Base-by-base conservation (phyloP, 1,140 invertebrate species). In the Caerostris darwini region DNA sequence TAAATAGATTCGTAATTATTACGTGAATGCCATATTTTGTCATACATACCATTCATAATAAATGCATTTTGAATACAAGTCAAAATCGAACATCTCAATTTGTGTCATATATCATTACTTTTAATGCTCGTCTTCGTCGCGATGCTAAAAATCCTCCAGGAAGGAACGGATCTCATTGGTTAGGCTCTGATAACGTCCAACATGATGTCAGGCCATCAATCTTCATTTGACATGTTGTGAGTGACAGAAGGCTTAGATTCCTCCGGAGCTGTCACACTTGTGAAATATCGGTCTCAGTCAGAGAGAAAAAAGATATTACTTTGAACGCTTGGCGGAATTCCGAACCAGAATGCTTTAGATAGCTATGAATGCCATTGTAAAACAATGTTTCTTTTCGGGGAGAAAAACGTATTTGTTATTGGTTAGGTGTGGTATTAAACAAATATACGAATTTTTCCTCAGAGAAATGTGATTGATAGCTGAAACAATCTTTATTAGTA, bases 151-250 rank as follows among this genome's bases (percentile, higher is more conserved):
- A 81, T 83, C 54, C 7, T 7, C 34, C 56, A 34, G 54, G 6
- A 34, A 14, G 58, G 4, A 87, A 59, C 34, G 56, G 7, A 59
- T 87, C 58, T 59, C 85, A 69, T 89, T 69, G 61, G 87, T 54
- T 67, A 69, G 53, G 50, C 50, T n/a, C n/a, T n/a, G 64, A 69
- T 69, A 56, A 89, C 59, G 64, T 56, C 87, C 19, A 54, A 89
- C 53, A 69, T 64, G 61, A 89, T 69, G 87, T 71, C 64, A 54
- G 54, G 7, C 50, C 61, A 89, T 89, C 87, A 7, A 71, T 89
- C 87, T 89, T 89, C 87, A 89, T 89, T 89, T 71, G 87, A 89
- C 87, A 71, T 54, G 64, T 53, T 69, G 59, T 89, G 87, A 89
- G 87, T 89, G 87, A 89, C 87, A 61, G 7, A 17, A n/a, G 53